A percentile compares a stretch with the other conserved stretches of the same genome.
Evolutionary conservation across 2,113 vertebrate species (phyloP).

Genomic region (Rhynchomys soricoides): DNA sequence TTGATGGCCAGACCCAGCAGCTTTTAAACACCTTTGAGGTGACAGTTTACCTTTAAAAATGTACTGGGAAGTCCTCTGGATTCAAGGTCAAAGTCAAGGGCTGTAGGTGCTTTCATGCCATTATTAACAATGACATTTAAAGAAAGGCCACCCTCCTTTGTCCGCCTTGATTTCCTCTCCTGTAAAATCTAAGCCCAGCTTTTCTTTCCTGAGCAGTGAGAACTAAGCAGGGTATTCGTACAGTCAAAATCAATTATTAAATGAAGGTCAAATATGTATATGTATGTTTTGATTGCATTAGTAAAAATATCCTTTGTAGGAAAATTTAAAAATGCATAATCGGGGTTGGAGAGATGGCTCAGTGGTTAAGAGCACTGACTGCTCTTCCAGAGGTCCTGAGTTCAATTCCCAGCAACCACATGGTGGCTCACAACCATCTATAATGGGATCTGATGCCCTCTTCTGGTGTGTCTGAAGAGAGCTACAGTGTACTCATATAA

Average conservation of each 20-base stretch:
- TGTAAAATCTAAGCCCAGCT: conserved; percentile 22
- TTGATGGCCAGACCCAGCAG: background rate
- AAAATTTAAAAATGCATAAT: background rate
- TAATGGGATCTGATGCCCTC: no score
- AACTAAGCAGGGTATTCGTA: conserved; percentile 50
- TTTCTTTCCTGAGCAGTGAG: conserved; percentile 14
- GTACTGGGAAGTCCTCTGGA: conserved; percentile 18
- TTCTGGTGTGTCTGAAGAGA: no score
- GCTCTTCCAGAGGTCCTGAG: no score
- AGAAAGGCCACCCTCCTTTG: background rate
- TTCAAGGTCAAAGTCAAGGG: background rate
- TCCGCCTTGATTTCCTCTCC: background rate
- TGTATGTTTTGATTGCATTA: conserved; percentile 21
- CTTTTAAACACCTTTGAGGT: background rate
- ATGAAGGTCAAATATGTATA: conserved; percentile 50
- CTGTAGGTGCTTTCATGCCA: background rate
- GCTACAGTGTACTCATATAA: no score
- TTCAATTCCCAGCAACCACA: no score
- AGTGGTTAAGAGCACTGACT: no score
- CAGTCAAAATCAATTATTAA: conserved; percentile 41
- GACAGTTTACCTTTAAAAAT: background rate
- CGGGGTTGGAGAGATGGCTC: no score
- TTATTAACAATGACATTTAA: conserved; percentile 35
- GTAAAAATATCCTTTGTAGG: conserved; percentile 44
- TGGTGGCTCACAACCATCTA: no score